A percentile compares a stretch with the other conserved stretches of the same genome.
These are phyloP conservation scores for Phenganax stokvisi DNA, from an alignment of 92 coral and sea anemone genomes.

Conservation along the genomic window DNA sequence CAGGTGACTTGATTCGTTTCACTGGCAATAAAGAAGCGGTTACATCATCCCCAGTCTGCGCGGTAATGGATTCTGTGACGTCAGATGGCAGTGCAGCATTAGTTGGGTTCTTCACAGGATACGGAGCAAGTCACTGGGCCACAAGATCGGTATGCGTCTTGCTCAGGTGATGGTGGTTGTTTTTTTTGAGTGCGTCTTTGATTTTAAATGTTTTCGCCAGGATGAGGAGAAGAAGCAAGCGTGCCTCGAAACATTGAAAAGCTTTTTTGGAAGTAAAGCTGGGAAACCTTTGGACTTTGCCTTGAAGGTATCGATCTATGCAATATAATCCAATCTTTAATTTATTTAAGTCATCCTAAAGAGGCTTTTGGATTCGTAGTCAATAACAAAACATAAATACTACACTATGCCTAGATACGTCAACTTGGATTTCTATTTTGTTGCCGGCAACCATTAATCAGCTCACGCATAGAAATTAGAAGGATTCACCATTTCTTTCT, in stretches of 20 bases:
- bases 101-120: constrained; percentile 77
- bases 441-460: background rate
- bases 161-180: background rate
- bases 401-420: too few species aligned
- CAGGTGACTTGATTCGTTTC: constrained; percentile 68
- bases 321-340: background rate
- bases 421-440: too few species aligned
- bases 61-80: constrained; percentile 75
- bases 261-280: constrained; percentile 75
- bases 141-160: constrained; percentile 56
- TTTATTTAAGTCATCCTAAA: background rate
- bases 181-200: background rate
- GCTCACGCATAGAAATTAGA: too few species aligned
- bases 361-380: background rate
- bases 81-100: constrained; percentile 71
- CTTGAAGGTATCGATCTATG: constrained; percentile 52
- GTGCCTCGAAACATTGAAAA: constrained; percentile 55
- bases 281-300: constrained; percentile 76
- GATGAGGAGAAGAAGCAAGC: constrained; percentile 65
- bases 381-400: too few species aligned
- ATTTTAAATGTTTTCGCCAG: constrained; percentile 35
- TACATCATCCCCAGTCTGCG: constrained; percentile 59
- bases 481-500: background rate
- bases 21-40: constrained; percentile 48
- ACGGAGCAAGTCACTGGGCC: constrained; percentile 79